A percentile compares a stretch with the other conserved stretches of the same genome.
These are phyloP conservation scores for Cossypha heuglini DNA, from an alignment of 2,797 vertebrate species.

Conservation along the genomic window DNA sequence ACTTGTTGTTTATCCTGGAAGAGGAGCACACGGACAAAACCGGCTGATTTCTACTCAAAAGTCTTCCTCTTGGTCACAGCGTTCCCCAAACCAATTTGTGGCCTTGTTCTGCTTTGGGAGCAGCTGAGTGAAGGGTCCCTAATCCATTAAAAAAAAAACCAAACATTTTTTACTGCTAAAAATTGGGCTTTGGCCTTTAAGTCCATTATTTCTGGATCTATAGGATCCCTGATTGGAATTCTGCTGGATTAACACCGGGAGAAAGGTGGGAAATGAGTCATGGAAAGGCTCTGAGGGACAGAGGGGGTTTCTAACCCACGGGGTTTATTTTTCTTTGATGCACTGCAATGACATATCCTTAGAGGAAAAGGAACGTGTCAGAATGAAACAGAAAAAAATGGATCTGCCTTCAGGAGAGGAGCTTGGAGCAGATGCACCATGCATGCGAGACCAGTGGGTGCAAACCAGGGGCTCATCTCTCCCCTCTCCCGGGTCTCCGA, in stretches of 20 bases:
- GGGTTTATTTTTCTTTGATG: background rate
- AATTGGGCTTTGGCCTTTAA: background rate
- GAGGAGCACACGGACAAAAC: accelerated
- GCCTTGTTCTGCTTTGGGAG: background rate
- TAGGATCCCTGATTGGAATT: background rate
- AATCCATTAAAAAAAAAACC: background rate
- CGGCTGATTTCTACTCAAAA: accelerated
- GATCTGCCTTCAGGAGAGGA: background rate
- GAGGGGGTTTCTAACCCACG: background rate
- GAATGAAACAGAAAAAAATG: accelerated
- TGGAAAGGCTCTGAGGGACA: background rate
- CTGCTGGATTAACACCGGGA: accelerated
- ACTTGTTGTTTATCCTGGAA: accelerated
- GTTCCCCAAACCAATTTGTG: accelerated
- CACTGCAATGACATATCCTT: accelerated
- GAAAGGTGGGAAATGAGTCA: background rate
- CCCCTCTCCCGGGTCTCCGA: background rate
- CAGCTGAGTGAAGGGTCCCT: background rate
- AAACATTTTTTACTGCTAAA: background rate
- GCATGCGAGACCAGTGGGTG: accelerated
- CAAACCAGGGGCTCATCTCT: background rate
- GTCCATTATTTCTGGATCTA: accelerated
- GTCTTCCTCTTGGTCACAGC: background rate
- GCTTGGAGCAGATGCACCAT: accelerated
- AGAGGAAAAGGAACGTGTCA: background rate